Evolutionary conservation across 2,113 vertebrate species (phyloP).

Genomic region (Mus spicilegus): DNA sequence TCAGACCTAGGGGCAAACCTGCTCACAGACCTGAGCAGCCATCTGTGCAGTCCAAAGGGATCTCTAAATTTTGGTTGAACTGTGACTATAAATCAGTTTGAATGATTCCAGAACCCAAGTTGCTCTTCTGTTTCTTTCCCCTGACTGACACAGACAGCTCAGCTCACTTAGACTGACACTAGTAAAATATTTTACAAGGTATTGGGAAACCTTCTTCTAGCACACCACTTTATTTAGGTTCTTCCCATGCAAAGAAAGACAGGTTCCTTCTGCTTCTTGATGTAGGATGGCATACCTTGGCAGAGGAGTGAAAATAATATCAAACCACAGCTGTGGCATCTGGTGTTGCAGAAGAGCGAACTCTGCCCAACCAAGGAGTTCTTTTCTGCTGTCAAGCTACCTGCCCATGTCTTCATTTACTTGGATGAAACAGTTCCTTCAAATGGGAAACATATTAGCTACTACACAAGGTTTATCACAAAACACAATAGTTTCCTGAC

Average conservation of each 20-base stretch:
- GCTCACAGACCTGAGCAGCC: neutral
- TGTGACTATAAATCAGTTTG: slow-evolving; percentile 11
- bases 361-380: neutral
- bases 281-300: neutral
- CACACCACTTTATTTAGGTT: neutral
- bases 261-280: neutral
- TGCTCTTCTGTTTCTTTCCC: neutral
- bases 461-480: neutral
- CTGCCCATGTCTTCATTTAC: neutral
- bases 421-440: neutral
- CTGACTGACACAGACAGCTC: neutral
- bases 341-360: neutral
- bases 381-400: neutral
- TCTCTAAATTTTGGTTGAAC: neutral
- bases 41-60: neutral
- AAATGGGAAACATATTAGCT: slow-evolving; percentile 3
- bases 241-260: neutral
- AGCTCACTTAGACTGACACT: neutral
- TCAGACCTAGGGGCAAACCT: neutral
- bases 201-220: slow-evolving; percentile 9
- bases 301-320: neutral
- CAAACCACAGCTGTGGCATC: neutral
- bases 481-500: neutral
- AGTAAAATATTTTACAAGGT: slow-evolving; percentile 56
- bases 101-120: neutral